These are phyloP conservation scores for Pelecanoides urinatrix DNA, from an alignment of 2,113 vertebrate genomes.

Conservation along the genomic window DNA sequence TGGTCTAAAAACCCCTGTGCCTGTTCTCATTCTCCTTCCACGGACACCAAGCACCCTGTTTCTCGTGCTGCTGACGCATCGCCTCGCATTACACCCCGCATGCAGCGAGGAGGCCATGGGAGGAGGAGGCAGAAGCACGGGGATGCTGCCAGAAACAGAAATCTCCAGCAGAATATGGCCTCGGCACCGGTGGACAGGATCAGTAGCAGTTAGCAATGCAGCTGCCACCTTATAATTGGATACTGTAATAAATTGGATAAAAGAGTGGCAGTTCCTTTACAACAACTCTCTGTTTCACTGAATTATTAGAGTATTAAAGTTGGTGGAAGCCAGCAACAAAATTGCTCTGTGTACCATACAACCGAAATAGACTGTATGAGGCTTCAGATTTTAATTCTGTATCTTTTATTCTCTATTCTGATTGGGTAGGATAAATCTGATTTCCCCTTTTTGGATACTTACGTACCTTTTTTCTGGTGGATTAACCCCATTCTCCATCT, in stretches of 20 bases:
- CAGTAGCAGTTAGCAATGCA: neutral
- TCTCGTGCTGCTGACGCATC: neutral
- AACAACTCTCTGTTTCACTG: neutral
- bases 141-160: neutral
- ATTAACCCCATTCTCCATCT: slow-evolving; percentile 65
- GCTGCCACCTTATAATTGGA: neutral
- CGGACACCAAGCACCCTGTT: neutral
- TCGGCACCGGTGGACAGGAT: fast-evolving
- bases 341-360: neutral
- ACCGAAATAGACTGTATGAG: neutral
- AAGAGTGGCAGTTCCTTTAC: neutral
- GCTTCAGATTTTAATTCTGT: slow-evolving; percentile 27
- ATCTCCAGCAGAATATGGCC: neutral
- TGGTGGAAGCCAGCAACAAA: neutral
- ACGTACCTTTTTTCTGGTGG: neutral
- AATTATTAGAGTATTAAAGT: neutral
- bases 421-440: slow-evolving; percentile 17
- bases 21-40: fast-evolving
- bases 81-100: fast-evolving
- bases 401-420: neutral
- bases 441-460: slow-evolving; percentile 44
- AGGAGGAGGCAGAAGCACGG: neutral
- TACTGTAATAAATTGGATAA: neutral
- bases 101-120: neutral
- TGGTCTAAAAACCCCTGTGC: neutral